Percentiles rank a stretch among this genome's conserved stretches.
These are phyloP conservation scores for Chrysemys picta DNA, from an alignment of 2,113 vertebrate species.

Conservation along the genomic window DNA sequence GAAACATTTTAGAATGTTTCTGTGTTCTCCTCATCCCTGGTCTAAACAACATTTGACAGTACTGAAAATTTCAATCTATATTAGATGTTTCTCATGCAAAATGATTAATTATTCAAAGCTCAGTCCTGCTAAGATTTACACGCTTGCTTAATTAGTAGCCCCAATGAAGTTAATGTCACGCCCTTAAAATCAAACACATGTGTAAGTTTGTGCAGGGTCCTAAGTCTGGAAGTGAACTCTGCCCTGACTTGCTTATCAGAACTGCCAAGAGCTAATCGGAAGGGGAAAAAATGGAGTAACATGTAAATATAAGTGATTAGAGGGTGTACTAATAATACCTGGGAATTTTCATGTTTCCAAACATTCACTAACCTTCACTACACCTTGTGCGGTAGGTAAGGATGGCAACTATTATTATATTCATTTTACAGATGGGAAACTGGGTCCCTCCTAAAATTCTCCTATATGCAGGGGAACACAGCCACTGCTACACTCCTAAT, in stretches of 20 bases:
- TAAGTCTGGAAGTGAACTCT: background rate
- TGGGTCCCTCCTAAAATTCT: background rate
- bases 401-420: background rate
- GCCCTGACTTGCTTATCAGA: background rate
- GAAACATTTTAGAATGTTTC: background rate
- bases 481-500: background rate
- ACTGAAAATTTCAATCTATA: background rate
- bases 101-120: background rate
- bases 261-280: background rate
- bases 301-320: background rate
- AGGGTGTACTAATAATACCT: accelerated
- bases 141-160: background rate
- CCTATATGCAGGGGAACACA: background rate
- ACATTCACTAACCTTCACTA: background rate
- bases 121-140: background rate
- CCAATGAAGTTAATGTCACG: background rate
- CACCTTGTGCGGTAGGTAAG: background rate
- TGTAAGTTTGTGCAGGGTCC: background rate
- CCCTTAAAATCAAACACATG: background rate
- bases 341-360: background rate
- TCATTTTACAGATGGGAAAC: background rate
- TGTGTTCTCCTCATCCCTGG: background rate
- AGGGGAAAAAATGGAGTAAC: background rate
- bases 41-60: background rate
- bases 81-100: accelerated